These are phyloP conservation scores for Neofelis nebulosa DNA, from an alignment of 2,113 vertebrate genomes.

Conservation along the genomic window DNA sequence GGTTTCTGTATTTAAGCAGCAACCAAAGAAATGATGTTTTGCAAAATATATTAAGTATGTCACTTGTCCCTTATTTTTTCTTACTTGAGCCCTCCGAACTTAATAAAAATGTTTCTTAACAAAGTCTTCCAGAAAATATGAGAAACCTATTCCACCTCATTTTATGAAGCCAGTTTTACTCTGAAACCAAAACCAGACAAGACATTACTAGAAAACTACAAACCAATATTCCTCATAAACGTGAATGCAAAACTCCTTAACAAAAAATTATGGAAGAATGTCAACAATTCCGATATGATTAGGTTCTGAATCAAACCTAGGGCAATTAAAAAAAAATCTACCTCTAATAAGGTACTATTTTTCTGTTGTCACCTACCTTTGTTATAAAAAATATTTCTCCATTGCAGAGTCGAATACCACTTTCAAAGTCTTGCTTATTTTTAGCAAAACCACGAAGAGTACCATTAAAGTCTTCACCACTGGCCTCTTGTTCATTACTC, in stretches of 20 bases:
- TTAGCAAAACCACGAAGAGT: background rate
- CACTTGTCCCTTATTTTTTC: background rate
- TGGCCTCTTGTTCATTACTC: background rate
- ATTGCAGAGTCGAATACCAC: constrained; percentile 87
- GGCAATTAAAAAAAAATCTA: background rate
- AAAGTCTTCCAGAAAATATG: background rate
- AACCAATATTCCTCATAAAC: background rate
- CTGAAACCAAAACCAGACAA: background rate
- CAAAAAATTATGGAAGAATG: background rate
- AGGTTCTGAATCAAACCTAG: background rate
- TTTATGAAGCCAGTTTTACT: background rate
- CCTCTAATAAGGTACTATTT: background rate
- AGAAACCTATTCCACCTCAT: background rate
- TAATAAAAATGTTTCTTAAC: background rate
- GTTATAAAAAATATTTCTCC: constrained; percentile 93
- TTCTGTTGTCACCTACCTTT: constrained; percentile 74
- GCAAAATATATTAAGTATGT: background rate
- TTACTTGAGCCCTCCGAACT: background rate
- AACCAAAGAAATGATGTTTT: background rate
- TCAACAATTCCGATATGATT: background rate
- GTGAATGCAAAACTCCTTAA: background rate
- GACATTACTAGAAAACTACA: background rate
- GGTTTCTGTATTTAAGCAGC: background rate
- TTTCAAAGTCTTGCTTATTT: constrained; percentile 41
- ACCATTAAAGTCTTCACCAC: background rate